These are phyloP conservation scores for Virgularia gustaviana DNA, from an alignment of 92 coral and sea anemone species.

Conservation along the genomic window DNA sequence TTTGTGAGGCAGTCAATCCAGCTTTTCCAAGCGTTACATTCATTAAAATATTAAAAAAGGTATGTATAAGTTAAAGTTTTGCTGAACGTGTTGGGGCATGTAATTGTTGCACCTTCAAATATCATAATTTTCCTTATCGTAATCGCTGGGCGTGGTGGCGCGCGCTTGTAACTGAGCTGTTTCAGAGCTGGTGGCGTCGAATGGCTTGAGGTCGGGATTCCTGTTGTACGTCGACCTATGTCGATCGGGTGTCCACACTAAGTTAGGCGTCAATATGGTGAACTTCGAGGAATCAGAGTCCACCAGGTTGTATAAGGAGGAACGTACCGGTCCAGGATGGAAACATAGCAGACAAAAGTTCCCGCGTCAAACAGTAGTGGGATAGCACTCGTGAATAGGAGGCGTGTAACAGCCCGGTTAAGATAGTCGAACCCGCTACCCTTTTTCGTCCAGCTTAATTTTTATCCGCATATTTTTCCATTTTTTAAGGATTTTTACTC, in stretches of 20 bases:
- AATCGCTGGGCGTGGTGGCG: conserved; percentile 92
- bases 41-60: too few species aligned
- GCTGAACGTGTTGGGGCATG: too few species aligned
- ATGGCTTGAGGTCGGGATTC: conserved; percentile 85
- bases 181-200: conserved; percentile 77
- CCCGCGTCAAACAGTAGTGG: conserved; percentile 99
- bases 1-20: too few species aligned
- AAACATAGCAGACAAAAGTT: conserved; percentile 99
- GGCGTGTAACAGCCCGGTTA: conserved; percentile 79
- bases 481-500: too few species aligned
- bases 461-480: too few species aligned
- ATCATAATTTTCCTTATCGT: background rate
- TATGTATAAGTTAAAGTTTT: too few species aligned
- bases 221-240: conserved; percentile 79
- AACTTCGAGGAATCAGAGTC: conserved; percentile 34
- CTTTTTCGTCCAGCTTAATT: too few species aligned
- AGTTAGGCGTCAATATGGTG: conserved; percentile 99
- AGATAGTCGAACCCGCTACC: conserved; percentile 73
- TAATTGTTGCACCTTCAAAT: too few species aligned
- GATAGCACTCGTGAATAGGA: conserved; percentile 99
- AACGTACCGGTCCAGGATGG: conserved; percentile 99
- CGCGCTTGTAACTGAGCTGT: conserved; percentile 91
- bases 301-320: conserved; percentile 96
- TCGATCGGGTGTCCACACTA: conserved; percentile 98
- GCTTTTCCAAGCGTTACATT: too few species aligned